These are phyloP conservation scores for Benitochromis conjunctus DNA, from an alignment of 2,113 vertebrate genomes.

Conservation along the genomic window DNA sequence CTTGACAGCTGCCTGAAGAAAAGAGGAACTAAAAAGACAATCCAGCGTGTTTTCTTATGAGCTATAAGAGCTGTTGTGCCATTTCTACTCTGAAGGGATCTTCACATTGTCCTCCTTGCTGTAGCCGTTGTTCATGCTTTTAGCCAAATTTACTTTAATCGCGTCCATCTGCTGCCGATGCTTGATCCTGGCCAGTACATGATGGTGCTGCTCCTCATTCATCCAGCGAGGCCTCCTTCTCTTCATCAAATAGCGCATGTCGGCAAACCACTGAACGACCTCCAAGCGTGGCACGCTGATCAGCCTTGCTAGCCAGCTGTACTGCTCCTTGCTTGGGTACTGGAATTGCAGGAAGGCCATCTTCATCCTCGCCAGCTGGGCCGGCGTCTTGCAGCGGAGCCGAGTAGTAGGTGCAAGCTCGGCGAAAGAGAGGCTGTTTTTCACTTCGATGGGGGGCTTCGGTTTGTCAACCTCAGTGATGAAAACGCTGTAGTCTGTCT, in stretches of 20 bases:
- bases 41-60: not conserved
- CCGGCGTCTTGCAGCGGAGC: constrained; percentile 14
- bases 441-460: not conserved
- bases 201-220: constrained; percentile 35
- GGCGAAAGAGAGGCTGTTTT: not conserved
- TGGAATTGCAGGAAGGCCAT: constrained; percentile 75
- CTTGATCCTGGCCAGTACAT: not conserved
- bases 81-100: not conserved
- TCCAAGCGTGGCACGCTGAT: constrained; percentile 67
- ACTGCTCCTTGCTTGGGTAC: constrained; percentile 75
- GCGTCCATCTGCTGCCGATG: not conserved
- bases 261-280: constrained; percentile 81
- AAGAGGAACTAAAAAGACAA: fast-evolving
- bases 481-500: fast-evolving
- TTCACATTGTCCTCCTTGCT: not conserved
- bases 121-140: not conserved
- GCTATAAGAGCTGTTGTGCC: not conserved
- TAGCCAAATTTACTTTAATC: not conserved
- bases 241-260: constrained; percentile 81
- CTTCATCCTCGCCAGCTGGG: constrained; percentile 74
- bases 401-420: too few species aligned
- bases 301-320: constrained; percentile 60
- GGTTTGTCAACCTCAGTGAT: not conserved
- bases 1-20: not conserved
- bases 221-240: constrained; percentile 77